These are phyloP conservation scores for Platerodrilus igneus DNA, from an alignment of 2,888 invertebrate species.

Conservation along the genomic window DNA sequence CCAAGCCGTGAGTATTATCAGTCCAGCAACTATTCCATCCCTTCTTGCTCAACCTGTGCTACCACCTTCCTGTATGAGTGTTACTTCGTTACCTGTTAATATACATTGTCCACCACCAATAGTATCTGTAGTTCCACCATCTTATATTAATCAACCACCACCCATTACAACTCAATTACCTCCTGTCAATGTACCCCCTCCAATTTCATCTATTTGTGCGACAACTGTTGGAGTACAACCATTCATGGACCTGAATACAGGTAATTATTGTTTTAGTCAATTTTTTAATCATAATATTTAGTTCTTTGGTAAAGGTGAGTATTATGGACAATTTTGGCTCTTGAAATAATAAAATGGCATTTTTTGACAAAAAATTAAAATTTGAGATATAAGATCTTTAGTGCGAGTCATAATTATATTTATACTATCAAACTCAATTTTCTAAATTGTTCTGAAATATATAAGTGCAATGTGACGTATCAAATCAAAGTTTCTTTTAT, in stretches of 20 bases:
- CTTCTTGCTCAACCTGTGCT: conserved; percentile 46
- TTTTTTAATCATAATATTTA: too few relatives aligned
- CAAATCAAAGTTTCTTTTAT: too few relatives aligned
- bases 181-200: conserved; percentile 50
- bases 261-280: conserved; percentile 39
- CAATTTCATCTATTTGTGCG: conserved; percentile 35
- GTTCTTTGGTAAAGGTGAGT: too few relatives aligned
- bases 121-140: conserved; percentile 36
- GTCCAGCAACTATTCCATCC: conserved; percentile 40
- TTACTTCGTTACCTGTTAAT: conserved; percentile 33
- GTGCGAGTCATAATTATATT: too few relatives aligned
- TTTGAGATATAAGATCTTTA: too few relatives aligned
- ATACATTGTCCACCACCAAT: conserved; percentile 40
- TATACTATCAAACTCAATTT: too few relatives aligned
- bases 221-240: conserved; percentile 21
- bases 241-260: conserved; percentile 42
- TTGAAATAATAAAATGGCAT: too few relatives aligned
- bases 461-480: too few relatives aligned
- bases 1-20: conserved; percentile 30
- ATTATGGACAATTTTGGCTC: too few relatives aligned
- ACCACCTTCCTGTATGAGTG: conserved; percentile 33
- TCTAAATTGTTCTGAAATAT: too few relatives aligned
- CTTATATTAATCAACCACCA: conserved; percentile 41
- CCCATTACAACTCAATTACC: conserved; percentile 40
- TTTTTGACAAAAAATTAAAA: too few relatives aligned